phyloP scores from a whole-genome alignment of 2,113 vertebrate species.

The Uria lomvia region DNA sequence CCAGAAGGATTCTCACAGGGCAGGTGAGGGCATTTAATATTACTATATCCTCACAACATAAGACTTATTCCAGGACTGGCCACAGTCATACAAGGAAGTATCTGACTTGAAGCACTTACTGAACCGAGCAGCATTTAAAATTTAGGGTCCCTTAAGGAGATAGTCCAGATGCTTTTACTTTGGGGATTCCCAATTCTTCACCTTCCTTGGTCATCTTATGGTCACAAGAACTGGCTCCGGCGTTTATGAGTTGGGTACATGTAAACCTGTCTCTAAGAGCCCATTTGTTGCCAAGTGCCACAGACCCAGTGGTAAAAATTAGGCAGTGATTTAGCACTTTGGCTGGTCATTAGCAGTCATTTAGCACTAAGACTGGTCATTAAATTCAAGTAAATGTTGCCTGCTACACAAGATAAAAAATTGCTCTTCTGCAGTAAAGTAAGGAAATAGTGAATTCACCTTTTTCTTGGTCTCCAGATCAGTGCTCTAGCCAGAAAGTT shows the following conservation, averaged over 20 bases:
- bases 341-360: too few relatives aligned
- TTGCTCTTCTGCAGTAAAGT: not conserved
- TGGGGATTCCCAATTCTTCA: not conserved
- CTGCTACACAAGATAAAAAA: not conserved
- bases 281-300: not conserved
- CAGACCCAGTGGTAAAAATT: not conserved
- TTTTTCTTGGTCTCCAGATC: not conserved
- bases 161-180: not conserved
- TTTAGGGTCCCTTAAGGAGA: not conserved
- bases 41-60: not conserved
- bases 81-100: not conserved
- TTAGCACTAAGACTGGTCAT: not conserved
- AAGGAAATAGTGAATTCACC: not conserved
- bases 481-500: not conserved
- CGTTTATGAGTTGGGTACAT: accelerated
- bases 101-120: accelerated
- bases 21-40: not conserved
- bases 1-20: not conserved
- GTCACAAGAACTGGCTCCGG: not conserved
- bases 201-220: not conserved
- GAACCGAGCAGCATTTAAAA: not conserved
- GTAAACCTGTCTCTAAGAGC: not conserved
- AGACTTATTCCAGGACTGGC: not conserved
- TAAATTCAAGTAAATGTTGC: not conserved
- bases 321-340: not conserved